A percentile compares a stretch with the other conserved stretches of the same genome.
These are phyloP conservation scores for Lutjanus campechanus DNA, from an alignment of 2,797 vertebrate genomes.

Conservation along the genomic window DNA sequence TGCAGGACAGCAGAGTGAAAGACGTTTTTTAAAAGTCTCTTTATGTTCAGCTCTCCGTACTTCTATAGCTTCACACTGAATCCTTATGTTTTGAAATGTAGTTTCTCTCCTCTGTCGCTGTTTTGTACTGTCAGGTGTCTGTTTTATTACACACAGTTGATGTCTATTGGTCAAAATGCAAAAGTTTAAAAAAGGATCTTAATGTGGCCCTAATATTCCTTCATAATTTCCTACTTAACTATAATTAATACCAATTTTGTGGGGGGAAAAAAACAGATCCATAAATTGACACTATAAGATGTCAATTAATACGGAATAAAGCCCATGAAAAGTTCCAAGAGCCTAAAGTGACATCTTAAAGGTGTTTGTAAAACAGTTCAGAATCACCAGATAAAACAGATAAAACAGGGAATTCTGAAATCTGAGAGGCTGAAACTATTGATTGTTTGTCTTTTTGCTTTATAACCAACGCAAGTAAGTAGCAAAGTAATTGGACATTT, in stretches of 20 bases:
- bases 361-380: not conserved
- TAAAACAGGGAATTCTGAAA: not conserved
- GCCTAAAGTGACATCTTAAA: not conserved
- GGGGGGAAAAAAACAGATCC: fast-evolving
- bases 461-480: not conserved
- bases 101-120: no score
- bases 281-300: not conserved
- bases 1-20: no score
- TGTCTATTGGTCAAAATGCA: no score
- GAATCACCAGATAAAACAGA: not conserved
- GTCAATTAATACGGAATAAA: not conserved
- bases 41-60: no score
- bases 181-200: no score
- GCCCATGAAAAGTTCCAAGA: not conserved
- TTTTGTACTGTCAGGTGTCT: no score
- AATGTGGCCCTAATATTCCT: no score
- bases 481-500: not conserved
- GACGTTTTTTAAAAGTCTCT: no score
- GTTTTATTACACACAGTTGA: no score
- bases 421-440: not conserved
- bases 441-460: not conserved
- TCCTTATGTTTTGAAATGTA: no score
- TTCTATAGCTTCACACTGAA: no score
- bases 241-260: not conserved
- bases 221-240: no score